Percentiles rank a stretch among this genome's conserved stretches.
Conservation (phyloP, 2,113 vertebrate genomes). For the Callipepla californica region DNA sequence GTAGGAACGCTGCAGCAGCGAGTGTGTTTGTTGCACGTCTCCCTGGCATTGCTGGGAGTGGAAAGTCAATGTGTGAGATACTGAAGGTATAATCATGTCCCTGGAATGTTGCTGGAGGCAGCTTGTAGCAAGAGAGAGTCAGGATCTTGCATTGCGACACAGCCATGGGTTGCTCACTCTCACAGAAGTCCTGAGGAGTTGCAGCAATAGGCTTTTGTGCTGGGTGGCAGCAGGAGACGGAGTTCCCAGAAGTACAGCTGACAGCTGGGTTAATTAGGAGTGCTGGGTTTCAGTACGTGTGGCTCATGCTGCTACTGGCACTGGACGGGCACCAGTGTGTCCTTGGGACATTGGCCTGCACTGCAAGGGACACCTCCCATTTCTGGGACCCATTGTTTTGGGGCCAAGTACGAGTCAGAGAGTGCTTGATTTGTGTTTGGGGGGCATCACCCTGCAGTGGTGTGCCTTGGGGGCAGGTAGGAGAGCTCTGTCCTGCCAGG, state of each 20-base stretch:
- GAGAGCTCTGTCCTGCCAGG: background rate
- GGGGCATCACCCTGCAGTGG: background rate
- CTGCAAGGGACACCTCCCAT: background rate
- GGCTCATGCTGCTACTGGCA: background rate
- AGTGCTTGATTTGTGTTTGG: fast-evolving
- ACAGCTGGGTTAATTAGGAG: background rate
- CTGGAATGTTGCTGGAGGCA: background rate
- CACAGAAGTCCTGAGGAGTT: background rate
- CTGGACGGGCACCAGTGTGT: fast-evolving
- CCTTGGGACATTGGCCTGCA: background rate
- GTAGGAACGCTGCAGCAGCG: background rate
- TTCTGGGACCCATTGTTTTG: background rate
- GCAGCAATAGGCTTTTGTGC: background rate
- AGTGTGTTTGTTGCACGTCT: background rate
- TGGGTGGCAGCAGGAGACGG: background rate
- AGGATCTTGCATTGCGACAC: background rate
- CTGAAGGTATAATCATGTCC: background rate
- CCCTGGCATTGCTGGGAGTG: background rate
- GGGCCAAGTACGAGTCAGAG: background rate
- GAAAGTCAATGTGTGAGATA: background rate
- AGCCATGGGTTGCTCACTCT: background rate
- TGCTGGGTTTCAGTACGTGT: background rate
- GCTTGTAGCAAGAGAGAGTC: background rate
- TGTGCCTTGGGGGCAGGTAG: background rate
- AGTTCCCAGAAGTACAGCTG: background rate